phyloP scores from a whole-genome alignment of 37 sponge, comb jelly and placozoan genomes.

The Oopsacas minuta region DNA sequence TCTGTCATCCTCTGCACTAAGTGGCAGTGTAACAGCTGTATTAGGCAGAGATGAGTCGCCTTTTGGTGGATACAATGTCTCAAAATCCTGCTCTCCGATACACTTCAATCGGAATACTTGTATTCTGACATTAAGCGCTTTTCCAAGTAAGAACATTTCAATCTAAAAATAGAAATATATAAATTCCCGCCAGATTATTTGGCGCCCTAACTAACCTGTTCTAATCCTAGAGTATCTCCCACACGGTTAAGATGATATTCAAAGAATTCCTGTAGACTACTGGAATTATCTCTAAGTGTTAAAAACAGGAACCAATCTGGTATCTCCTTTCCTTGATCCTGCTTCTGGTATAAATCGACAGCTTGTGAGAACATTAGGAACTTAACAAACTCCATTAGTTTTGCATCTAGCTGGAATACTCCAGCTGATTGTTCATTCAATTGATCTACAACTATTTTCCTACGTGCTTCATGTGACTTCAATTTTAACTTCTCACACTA shows the following conservation, averaged over 20 bases:
- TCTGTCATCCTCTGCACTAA: conserved; percentile 5
- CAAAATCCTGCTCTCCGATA: neutral
- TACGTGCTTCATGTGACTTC: neutral
- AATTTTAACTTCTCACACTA: neutral
- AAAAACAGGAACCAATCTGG: neutral
- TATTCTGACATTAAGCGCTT: neutral
- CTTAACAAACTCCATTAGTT: neutral
- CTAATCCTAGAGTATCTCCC: neutral
- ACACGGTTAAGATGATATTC: neutral
- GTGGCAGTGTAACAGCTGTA: neutral
- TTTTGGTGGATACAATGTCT: neutral
- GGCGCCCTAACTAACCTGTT: neutral
- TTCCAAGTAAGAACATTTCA: neutral
- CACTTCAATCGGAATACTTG: neutral
- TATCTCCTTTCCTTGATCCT: neutral
- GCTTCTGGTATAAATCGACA: neutral
- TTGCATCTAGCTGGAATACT: neutral
- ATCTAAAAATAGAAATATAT: neutral
- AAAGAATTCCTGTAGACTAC: neutral
- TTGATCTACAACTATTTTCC: too few relatives aligned
- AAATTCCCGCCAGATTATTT: neutral
- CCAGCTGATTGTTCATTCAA: too few relatives aligned
- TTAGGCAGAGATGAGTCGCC: neutral
- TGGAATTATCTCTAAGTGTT: neutral
- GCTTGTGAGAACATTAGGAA: neutral